Percentiles rank a stretch among this genome's conserved stretches.
phyloP scores from a whole-genome alignment of 2,113 vertebrate species.

The Okapia johnstoni region DNA sequence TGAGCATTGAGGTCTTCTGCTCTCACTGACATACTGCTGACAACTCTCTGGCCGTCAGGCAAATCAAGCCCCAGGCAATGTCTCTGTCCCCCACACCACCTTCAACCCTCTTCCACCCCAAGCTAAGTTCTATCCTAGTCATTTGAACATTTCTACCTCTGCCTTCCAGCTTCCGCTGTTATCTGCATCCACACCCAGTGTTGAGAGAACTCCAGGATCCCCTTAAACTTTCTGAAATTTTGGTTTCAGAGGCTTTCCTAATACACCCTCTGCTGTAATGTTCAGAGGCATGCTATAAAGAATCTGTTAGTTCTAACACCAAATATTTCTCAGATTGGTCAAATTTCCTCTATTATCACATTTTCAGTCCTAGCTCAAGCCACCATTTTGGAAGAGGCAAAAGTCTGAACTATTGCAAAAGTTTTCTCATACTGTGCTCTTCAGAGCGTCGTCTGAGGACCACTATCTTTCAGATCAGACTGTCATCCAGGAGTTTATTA shows the following conservation, averaged over 20 bases:
- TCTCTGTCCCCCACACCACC: neutral
- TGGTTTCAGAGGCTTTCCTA: neutral
- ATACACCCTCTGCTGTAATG: neutral
- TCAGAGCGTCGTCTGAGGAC: neutral
- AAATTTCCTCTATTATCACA: neutral
- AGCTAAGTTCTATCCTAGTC: neutral
- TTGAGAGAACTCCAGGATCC: neutral
- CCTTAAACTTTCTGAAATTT: neutral
- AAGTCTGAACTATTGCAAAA: neutral
- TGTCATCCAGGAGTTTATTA: neutral
- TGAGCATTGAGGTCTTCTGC: neutral
- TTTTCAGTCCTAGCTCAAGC: neutral
- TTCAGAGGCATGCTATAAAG: neutral
- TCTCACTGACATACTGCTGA: neutral
- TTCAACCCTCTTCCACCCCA: neutral
- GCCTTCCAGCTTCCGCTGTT: neutral
- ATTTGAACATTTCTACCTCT: neutral
- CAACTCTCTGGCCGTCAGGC: neutral
- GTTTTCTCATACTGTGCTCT: neutral
- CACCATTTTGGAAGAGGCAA: neutral
- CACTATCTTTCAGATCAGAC: neutral
- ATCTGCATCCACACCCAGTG: neutral
- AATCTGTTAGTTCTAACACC: neutral
- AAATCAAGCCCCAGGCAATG: neutral
- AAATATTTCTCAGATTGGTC: neutral